Evolutionary conservation across 2,888 invertebrate species (phyloP), one percentile per base, ranked within the genome.

Genomic region (Empis livida): DNA sequence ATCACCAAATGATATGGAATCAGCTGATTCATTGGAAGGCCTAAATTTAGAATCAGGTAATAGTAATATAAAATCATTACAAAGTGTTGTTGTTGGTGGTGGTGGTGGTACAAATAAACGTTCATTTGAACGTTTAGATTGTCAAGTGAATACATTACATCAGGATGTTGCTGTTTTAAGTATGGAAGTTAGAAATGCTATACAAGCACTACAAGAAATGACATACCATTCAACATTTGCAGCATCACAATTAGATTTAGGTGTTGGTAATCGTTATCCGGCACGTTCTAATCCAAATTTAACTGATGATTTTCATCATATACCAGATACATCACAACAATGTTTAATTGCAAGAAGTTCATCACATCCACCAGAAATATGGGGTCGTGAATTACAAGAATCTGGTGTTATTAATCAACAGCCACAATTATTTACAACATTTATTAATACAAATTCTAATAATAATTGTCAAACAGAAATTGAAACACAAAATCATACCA

Each of bases 111-210:
- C 65, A 70, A 63, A 64, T 45, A 60, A 61, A 13, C 62, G 58
- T 1, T 66, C 67, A 9, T 79, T 84, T 13, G 90, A 89, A 58
- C 74, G 84, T 56, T 72, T 90, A 38, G 90, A 90, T 61, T 82
- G 81, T 1, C 89, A 89, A 65, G 84, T 90, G 43, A 80, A 84
- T 13, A 82, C 82, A 41, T 67, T 90, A 51, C 89, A 90, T 61
- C 85, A 89, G 58, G 89, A 91, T 64, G 88, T 91, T 16, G 87
- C 87, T 1, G 82, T 85, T 20, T 75, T 91, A 39, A 89, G 89
- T 61, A 79, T 82, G 67, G 90, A 88, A 82, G 86, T 88, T 44
- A 76, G 87, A 39, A 80, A 83, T 62, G 88, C 88, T 10, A 86
- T 89, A 52, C 86, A 88, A 60, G 87, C 87, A 1, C 71, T 89